Conservation (phyloP, 2,797 vertebrate species). For the Acipenser ruthenus region DNA sequence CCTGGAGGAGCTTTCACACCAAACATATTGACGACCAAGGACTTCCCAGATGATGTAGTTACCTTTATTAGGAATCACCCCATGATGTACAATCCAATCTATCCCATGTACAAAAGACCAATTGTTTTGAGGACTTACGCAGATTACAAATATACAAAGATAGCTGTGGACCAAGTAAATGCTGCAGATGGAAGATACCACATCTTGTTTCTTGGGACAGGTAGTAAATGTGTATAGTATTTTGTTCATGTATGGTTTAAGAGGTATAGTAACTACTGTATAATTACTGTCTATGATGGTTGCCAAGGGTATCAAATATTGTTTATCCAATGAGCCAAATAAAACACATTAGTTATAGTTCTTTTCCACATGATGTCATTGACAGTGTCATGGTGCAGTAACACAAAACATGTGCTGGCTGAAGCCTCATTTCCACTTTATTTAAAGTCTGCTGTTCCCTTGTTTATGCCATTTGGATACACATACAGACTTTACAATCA, state of each 20-base stretch:
- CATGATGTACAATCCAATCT: constrained; percentile 91
- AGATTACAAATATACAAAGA: constrained; percentile 86
- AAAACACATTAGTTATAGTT: no score
- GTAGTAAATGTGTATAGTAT: constrained; percentile 43
- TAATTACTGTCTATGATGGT: not conserved
- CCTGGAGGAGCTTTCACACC: constrained; percentile 95
- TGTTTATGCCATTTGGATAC: no score
- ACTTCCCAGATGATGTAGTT: constrained; percentile 95
- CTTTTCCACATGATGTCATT: no score
- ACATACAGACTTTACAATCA: no score
- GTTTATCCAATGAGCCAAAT: no score
- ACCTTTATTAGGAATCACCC: constrained; percentile 93
- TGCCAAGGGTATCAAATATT: not conserved
- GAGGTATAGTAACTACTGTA: constrained; percentile 23
- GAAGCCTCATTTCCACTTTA: no score
- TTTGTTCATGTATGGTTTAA: constrained; percentile 9
- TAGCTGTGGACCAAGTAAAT: constrained; percentile 85
- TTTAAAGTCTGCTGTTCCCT: no score
- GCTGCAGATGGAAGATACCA: constrained; percentile 91
- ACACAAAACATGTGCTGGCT: no score
- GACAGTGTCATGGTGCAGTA: no score
- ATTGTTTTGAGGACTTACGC: constrained; percentile 83
- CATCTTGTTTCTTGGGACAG: constrained; percentile 90
- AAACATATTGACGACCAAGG: constrained; percentile 81
- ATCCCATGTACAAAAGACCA: constrained; percentile 79